Conservation (phyloP, 2,888 invertebrate species). For the Drosophila paracracens region DNA sequence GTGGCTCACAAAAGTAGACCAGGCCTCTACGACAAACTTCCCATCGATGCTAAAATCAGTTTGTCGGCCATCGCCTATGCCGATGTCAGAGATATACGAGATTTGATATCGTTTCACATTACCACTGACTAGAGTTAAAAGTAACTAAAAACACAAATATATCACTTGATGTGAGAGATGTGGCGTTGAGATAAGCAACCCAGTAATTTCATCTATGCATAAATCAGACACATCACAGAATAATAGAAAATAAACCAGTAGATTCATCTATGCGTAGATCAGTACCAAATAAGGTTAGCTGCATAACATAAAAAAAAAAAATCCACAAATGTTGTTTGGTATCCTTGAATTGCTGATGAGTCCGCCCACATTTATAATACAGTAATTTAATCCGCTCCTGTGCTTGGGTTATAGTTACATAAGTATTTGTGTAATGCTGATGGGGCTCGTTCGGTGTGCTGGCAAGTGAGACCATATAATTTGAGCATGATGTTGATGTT, state of each 20-base stretch:
- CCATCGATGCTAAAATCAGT: constrained; percentile 7
- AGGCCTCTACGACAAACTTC: constrained; percentile 20
- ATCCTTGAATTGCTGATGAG: not conserved
- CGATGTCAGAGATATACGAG: constrained; percentile 4
- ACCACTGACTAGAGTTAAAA: not conserved
- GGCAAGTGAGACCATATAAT: constrained; percentile 71
- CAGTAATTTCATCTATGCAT: not conserved
- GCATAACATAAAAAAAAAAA: not conserved
- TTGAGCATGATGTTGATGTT: constrained; percentile 74
- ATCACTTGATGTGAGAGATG: not conserved
- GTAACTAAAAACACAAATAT: not conserved
- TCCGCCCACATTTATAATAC: not conserved
- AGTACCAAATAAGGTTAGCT: not conserved
- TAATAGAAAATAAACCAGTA: not conserved
- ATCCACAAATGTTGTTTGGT: too few species aligned
- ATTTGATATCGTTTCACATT: constrained; percentile 1
- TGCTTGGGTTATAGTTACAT: not conserved
- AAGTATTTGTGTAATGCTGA: constrained; percentile 64
- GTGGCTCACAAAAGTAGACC: constrained; percentile 5
- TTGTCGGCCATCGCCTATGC: constrained; percentile 22
- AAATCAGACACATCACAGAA: not conserved
- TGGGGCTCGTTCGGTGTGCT: constrained; percentile 58
- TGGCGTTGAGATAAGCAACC: not conserved
- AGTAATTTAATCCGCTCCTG: constrained; percentile 43
- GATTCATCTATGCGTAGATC: not conserved